phyloP scores from a whole-genome alignment of 2,113 vertebrate species.

The Burhinus bistriatus region DNA sequence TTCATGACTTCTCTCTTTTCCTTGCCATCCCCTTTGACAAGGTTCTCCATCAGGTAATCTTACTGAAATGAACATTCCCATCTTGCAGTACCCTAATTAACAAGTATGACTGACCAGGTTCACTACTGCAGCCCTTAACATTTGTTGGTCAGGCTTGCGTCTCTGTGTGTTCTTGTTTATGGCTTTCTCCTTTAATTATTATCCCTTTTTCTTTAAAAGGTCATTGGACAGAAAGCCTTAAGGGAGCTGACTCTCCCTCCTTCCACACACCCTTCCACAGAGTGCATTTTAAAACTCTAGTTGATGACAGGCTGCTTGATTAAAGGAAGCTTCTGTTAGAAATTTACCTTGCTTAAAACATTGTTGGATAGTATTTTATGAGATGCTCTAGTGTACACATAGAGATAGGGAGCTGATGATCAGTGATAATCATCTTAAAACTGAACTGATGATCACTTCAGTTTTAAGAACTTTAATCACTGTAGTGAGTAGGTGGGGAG shows the following conservation, averaged over 20 bases:
- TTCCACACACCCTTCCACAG: not conserved
- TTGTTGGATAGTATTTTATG: not conserved
- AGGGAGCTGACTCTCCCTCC: not conserved
- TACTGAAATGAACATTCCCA: not conserved
- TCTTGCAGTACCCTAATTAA: not conserved
- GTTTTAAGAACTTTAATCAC: not conserved
- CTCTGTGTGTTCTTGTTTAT: not conserved
- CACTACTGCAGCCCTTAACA: not conserved
- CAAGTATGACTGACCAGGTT: not conserved
- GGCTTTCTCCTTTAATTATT: not conserved
- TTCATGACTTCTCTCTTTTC: not conserved
- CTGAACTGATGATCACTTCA: not conserved
- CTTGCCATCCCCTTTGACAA: not conserved
- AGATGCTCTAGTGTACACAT: not conserved
- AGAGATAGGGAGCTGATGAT: not conserved
- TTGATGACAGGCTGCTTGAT: not conserved
- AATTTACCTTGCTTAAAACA: not conserved
- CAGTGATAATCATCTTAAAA: too few relatives aligned
- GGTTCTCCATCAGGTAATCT: not conserved
- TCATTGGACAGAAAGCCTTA: not conserved
- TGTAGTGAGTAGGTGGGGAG: not conserved
- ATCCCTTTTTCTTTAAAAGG: not conserved
- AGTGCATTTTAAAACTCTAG: not conserved
- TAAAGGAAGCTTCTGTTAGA: not conserved
- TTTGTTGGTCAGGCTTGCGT: not conserved